Evolutionary conservation across 2,888 invertebrate genomes (phyloP), one percentile per base, ranked within the genome.

Genomic region (Melanostoma mellinum): DNA sequence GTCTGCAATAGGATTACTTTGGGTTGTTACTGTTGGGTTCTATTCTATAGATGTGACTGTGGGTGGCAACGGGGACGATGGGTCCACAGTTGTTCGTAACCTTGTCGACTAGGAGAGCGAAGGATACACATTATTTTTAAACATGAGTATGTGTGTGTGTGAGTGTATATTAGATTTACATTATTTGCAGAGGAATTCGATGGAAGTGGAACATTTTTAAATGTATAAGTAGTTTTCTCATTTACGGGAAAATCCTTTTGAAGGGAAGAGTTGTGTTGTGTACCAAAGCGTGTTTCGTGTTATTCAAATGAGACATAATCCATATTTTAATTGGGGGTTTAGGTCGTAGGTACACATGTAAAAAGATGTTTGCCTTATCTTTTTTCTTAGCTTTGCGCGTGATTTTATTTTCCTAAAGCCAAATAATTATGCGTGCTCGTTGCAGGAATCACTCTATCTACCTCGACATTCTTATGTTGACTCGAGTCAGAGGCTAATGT

Each of bases 301-400:
- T 86, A 88, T 89, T 89, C 87, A 88, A 90, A 89, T 89, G 87
- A 88, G 87, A 86, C 86, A 82, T 89, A 89, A 90, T 88, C 89
- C 88, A 61, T 84, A 52, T 84, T 88, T 88, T 88, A 89, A 89
- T 89, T 89, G 88, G 85, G 72, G 58, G 68, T 77, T 79, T 77
- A 73, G 53, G 60, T 67, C 9, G 30, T n/a, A n/a, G n/a, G n/a
- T 33, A 36, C 63, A 81, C 58, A 61, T 6, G 30, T 20, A 20
- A 20, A 35, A 63, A 20, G 42, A 63, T 46, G 38, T 50, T 48
- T 56, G 8, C n/a, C 44, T 33, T 63, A 65, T 30, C 33, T 10
- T 53, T 58, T 56, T 61, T 46, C 36, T 6, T n/a, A 5, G 10
- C 5, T 55, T 38, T 52, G 53, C 46, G 46, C 56, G 69, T 80